Evolutionary conservation across 2,113 vertebrate genomes (phyloP).

Genomic region (Eublepharis macularius): DNA sequence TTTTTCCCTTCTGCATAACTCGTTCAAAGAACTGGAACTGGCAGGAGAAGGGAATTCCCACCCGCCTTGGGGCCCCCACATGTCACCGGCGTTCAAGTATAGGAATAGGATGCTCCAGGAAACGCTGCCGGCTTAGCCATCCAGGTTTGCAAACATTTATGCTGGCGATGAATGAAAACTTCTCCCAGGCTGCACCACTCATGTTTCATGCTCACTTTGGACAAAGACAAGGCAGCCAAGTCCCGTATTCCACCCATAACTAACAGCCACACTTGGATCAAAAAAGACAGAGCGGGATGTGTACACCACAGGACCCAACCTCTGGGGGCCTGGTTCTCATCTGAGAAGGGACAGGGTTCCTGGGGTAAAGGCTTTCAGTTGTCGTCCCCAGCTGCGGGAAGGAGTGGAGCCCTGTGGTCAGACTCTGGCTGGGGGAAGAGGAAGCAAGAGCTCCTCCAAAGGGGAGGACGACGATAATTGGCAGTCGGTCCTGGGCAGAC

Average conservation of each 20-base stretch:
- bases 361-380: neutral
- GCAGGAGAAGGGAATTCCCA: neutral
- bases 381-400: neutral
- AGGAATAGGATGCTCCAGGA: conserved; percentile 15
- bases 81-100: conserved; percentile 18
- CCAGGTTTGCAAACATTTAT: conserved; percentile 30
- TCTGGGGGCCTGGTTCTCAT: neutral
- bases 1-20: neutral
- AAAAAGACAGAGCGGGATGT: neutral
- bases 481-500: neutral
- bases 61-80: neutral
- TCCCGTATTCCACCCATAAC: neutral
- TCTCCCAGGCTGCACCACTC: conserved; percentile 7
- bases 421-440: no score
- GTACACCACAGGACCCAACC: neutral
- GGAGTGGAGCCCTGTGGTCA: neutral
- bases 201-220: conserved; percentile 8
- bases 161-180: conserved; percentile 18
- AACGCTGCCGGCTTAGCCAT: neutral
- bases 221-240: neutral
- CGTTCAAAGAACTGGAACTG: neutral
- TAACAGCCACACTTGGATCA: neutral
- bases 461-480: neutral
- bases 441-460: neutral
- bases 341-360: neutral